These are phyloP conservation scores for Lottia scabra DNA, from an alignment of 2,888 invertebrate genomes.

Conservation along the genomic window DNA sequence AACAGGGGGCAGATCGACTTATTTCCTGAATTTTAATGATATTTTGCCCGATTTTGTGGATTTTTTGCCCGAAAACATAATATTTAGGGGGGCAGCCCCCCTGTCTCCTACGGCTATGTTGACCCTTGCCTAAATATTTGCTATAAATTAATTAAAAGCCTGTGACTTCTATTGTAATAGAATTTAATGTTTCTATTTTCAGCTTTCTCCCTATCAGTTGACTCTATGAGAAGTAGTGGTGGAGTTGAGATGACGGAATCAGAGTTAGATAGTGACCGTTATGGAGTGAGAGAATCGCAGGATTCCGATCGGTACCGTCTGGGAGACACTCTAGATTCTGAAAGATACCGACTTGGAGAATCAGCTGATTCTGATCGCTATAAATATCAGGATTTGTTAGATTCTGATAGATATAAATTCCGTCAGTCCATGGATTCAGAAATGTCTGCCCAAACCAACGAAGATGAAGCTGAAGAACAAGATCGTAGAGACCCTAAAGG, in stretches of 20 bases:
- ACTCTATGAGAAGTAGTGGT: not conserved
- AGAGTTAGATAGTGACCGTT: not conserved
- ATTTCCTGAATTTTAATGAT: too few species aligned
- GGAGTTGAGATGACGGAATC: not conserved
- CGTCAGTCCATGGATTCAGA: constrained; percentile 35
- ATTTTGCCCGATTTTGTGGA: too few species aligned
- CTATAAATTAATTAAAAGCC: too few species aligned
- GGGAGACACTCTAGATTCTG: not conserved
- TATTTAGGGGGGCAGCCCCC: too few species aligned
- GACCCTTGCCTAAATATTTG: too few species aligned
- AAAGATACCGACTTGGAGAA: constrained; percentile 44
- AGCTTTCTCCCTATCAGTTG: not conserved
- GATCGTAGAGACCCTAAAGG: too few species aligned
- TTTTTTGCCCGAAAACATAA: too few species aligned
- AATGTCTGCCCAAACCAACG: not conserved
- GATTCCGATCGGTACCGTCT: not conserved
- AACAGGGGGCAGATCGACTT: too few species aligned
- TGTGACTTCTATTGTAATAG: too few species aligned
- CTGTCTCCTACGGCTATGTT: too few species aligned
- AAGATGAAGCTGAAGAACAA: constrained; percentile 14
- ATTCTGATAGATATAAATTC: constrained; percentile 19
- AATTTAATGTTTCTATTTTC: not conserved
- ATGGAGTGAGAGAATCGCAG: not conserved
- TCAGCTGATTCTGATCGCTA: constrained; percentile 21
- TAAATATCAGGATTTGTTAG: not conserved